Conservation (phyloP, 2,888 invertebrate species). For the Linnaemya tessellans region DNA sequence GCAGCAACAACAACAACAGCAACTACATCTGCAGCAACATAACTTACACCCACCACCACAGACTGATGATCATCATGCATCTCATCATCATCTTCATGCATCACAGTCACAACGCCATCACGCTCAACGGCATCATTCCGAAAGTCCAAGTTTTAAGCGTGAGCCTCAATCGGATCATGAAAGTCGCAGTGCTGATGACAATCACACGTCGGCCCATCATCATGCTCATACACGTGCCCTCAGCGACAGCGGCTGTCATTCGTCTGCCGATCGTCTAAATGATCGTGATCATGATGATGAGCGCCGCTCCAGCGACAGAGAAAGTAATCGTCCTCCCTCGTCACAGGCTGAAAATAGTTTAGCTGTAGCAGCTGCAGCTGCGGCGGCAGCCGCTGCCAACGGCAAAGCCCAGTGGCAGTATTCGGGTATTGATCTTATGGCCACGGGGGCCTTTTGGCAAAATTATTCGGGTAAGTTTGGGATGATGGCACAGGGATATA, state of each 20-base stretch:
- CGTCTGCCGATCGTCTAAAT: slow-evolving; percentile 77
- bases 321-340: slow-evolving; percentile 80
- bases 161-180: slow-evolving; percentile 81
- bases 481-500: not conserved
- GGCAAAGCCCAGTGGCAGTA: slow-evolving; percentile 87
- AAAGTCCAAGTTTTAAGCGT: slow-evolving; percentile 81
- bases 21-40: slow-evolving; percentile 40
- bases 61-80: slow-evolving; percentile 60
- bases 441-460: slow-evolving; percentile 94
- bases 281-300: slow-evolving; percentile 77
- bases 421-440: slow-evolving; percentile 91
- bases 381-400: slow-evolving; percentile 80
- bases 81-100: slow-evolving; percentile 60
- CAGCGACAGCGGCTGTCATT: slow-evolving; percentile 72
- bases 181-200: slow-evolving; percentile 75
- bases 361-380: slow-evolving; percentile 79
- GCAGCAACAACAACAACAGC: slow-evolving; percentile 45
- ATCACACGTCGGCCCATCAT: slow-evolving; percentile 71
- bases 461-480: slow-evolving; percentile 92
- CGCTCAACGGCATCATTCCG: slow-evolving; percentile 76
- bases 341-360: slow-evolving; percentile 81
- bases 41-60: slow-evolving; percentile 42
- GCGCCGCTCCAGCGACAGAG: slow-evolving; percentile 75
- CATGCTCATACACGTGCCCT: slow-evolving; percentile 50
- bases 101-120: slow-evolving; percentile 73